These are phyloP conservation scores for Trachops cirrhosus DNA, from an alignment of 2,797 vertebrate species.

Conservation along the genomic window DNA sequence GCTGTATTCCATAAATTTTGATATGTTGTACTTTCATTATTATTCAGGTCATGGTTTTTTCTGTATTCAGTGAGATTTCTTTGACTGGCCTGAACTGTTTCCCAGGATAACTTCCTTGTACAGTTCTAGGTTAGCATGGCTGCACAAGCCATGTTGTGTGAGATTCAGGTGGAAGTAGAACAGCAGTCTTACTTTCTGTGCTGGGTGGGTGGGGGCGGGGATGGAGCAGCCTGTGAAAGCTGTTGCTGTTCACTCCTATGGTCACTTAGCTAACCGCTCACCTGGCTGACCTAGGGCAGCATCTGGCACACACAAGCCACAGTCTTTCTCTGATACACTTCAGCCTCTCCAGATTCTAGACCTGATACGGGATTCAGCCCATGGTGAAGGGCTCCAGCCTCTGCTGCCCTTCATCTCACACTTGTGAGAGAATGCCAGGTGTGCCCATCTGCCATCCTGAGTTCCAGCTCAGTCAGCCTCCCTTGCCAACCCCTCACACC, in stretches of 20 bases:
- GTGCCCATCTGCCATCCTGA: neutral
- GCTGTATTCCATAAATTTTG: neutral
- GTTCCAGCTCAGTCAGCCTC: neutral
- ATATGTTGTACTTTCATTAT: neutral
- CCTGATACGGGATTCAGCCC: neutral
- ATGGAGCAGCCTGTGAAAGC: neutral
- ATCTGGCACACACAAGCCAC: too few relatives aligned
- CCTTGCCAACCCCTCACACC: neutral
- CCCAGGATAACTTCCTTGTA: neutral
- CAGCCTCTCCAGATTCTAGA: neutral
- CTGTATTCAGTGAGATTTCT: neutral
- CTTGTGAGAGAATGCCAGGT: neutral
- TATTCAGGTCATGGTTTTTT: neutral
- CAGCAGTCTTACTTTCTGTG: neutral
- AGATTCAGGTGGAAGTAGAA: neutral
- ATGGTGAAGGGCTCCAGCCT: neutral
- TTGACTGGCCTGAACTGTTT: neutral
- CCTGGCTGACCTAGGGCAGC: neutral
- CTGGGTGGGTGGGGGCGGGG: neutral
- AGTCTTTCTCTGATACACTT: neutral
- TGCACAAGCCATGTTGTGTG: neutral
- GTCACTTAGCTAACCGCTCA: neutral
- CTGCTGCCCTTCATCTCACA: neutral
- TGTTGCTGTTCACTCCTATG: neutral
- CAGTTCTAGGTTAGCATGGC: neutral